phyloP scores from a whole-genome alignment of 1,140 invertebrate species.

The Zophobas atratus region DNA sequence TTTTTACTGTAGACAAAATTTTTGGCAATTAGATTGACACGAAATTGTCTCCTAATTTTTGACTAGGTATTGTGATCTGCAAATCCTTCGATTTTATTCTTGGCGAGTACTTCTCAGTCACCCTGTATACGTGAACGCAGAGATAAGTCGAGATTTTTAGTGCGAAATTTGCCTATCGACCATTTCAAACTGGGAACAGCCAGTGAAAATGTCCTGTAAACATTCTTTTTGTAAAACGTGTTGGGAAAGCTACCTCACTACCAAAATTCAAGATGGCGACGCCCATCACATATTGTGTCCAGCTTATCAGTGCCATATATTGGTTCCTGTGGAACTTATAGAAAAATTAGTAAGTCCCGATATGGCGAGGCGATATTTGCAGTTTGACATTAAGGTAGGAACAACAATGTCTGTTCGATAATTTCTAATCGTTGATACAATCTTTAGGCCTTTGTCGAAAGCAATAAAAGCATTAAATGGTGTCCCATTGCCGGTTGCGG shows the following conservation, averaged over 20 bases:
- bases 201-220: slow-evolving; percentile 72
- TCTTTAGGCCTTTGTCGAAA: slow-evolving; percentile 80
- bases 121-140: too few species aligned
- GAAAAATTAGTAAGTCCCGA: slow-evolving; percentile 78
- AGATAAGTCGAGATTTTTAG: slow-evolving; percentile 66
- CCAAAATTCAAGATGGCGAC: slow-evolving; percentile 80
- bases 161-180: slow-evolving; percentile 77
- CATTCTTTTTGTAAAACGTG: slow-evolving; percentile 79
- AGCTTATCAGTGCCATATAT: slow-evolving; percentile 76
- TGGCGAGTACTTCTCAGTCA: too few species aligned
- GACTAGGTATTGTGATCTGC: too few species aligned
- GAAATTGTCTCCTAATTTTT: too few species aligned
- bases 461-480: slow-evolving; percentile 83
- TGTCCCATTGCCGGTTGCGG: slow-evolving; percentile 81
- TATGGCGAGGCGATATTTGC: slow-evolving; percentile 78
- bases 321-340: slow-evolving; percentile 81
- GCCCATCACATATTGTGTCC: slow-evolving; percentile 80
- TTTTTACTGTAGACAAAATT: too few species aligned
- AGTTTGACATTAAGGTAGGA: slow-evolving; percentile 81
- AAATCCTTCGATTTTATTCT: too few species aligned
- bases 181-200: slow-evolving; percentile 65
- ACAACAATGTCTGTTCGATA: not conserved
- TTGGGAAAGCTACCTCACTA: slow-evolving; percentile 79
- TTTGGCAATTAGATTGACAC: too few species aligned
- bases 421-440: not conserved